Evolutionary conservation across 2,888 invertebrate species (phyloP), one percentile per base, ranked within the genome.

Genomic region (Amphipyra tragopoginis): DNA sequence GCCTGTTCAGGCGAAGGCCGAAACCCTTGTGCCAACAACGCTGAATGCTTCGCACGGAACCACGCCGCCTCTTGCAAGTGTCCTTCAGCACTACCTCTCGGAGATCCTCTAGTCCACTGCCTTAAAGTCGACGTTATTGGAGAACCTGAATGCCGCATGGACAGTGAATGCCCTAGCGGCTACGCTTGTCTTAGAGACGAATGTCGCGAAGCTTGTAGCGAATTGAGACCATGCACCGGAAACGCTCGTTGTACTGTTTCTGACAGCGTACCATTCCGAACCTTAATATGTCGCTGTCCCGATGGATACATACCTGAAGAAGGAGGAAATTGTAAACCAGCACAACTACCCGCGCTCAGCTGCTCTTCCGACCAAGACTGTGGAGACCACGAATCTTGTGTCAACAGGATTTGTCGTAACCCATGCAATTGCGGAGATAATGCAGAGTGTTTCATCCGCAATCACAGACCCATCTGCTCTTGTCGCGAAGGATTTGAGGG

Each of bases 361-460:
- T 98, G 98, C 83, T 96, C 96, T 14, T 95, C 96, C 8, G 98
- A 98, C 85, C 95, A 95, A 63, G 98, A 98, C 75, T 98, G 98
- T 85, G 94, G 95, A 5, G 96, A 96, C 49, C 96, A 96, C 72
- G 97, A 98, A 87, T 97, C 98, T 9, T 98, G 98, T 84, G 96
- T 98, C 43, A 98, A 98, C 83, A 95, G 98, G 81, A 96, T 97
- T 76, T 98, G 98, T 84, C 96, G 97, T 76, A 97, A 97, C 81
- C 98, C 98, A 11, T 98, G 98, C 88, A 97, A 97, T 83, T 98
- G 98, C 86, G 98, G 98, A 53, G 96, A 96, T 40, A 97, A 98
- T 82, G 97, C 98, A 40, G 96, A 97, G 76, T 98, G 98, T 83
- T 96, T 96, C 71, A 96, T 98, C 6, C 96, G 96, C 67, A 97